phyloP scores from a whole-genome alignment of 37 sponge, comb jelly and placozoan genomes.

The Cladorhizidae sp. region DNA sequence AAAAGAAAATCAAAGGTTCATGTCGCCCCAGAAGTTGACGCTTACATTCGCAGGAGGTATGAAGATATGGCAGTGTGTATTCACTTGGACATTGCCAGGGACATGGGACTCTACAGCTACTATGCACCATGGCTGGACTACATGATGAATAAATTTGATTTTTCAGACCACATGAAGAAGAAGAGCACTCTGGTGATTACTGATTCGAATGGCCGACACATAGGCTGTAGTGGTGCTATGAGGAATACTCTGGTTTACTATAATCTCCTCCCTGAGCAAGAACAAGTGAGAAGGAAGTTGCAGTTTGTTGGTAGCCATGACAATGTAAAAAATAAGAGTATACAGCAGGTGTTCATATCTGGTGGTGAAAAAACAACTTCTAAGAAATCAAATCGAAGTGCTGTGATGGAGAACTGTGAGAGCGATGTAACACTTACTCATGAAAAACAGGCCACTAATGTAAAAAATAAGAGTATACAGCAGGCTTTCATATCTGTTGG shows the following conservation, averaged over 20 bases:
- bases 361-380: too few relatives aligned
- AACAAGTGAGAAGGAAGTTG: too few relatives aligned
- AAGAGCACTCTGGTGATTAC: not conserved
- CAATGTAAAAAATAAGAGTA: too few relatives aligned
- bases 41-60: slow-evolving; percentile 35
- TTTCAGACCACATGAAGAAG: slow-evolving; percentile 12
- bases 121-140: slow-evolving; percentile 52
- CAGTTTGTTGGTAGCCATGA: too few relatives aligned
- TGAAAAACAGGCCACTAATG: too few relatives aligned
- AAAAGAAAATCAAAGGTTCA: slow-evolving; percentile 3
- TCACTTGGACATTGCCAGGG: slow-evolving; percentile 20
- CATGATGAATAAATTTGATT: slow-evolving; percentile 17
- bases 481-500: too few relatives aligned
- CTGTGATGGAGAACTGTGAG: too few relatives aligned
- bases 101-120: slow-evolving; percentile 24
- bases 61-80: slow-evolving; percentile 48
- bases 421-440: too few relatives aligned
- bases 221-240: slow-evolving; percentile 4
- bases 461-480: too few relatives aligned
- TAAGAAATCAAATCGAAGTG: too few relatives aligned
- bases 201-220: not conserved
- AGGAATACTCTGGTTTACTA: not conserved
- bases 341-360: too few relatives aligned
- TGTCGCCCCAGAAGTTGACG: slow-evolving; percentile 9
- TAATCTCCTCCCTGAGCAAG: not conserved